Evolutionary conservation across 2,113 vertebrate genomes (phyloP).

Genomic region (Rattus norvegicus): GRCr8 NC_086026.1:60467501-60468000

Average conservation of each 20-base stretch:
- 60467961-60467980: neutral
- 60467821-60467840: neutral
- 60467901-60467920: neutral
- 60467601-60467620: neutral
- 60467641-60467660: neutral
- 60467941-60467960: neutral
- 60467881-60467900: neutral
- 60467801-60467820: neutral
- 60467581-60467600: neutral
- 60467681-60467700: constrained; percentile 6
- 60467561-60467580: neutral
- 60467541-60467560: neutral
- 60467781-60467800: neutral
- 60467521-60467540: constrained; percentile 2
- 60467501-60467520: no score
- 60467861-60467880: neutral
- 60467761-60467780: neutral
- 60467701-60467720: neutral
- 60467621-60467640: neutral
- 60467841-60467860: neutral
- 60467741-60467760: neutral
- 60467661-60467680: no score
- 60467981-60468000: neutral
- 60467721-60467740: neutral
- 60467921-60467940: neutral